Conservation (phyloP, 2,888 invertebrate species). For the Leptinotarsa tumamoca region DNA sequence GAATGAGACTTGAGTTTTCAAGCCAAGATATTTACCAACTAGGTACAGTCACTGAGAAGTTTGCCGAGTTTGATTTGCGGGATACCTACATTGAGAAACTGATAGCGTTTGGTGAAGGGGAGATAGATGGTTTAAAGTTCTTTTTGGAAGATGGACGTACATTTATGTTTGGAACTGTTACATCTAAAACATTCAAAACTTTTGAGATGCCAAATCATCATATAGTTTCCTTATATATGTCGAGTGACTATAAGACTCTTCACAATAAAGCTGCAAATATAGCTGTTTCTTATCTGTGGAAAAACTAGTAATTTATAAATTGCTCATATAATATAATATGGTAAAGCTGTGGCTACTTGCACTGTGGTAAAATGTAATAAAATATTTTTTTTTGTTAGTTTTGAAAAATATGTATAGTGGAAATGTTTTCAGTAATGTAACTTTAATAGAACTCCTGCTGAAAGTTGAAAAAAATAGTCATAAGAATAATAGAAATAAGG, state of each 20-base stretch:
- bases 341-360: no score
- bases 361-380: no score
- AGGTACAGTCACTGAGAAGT: slow-evolving; percentile 9
- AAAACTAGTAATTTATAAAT: neutral
- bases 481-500: no score
- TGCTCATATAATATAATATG: no score
- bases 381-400: no score
- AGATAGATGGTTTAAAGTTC: slow-evolving; percentile 17
- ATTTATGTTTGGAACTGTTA: slow-evolving; percentile 1
- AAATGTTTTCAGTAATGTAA: no score
- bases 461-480: no score
- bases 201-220: slow-evolving; percentile 24
- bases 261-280: slow-evolving; percentile 27
- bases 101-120: slow-evolving; percentile 16
- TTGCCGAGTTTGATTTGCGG: slow-evolving; percentile 7
- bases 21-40: slow-evolving; percentile 6
- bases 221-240: slow-evolving; percentile 26
- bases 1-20: neutral
- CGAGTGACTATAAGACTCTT: slow-evolving; percentile 16
- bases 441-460: no score
- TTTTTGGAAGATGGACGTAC: slow-evolving; percentile 2
- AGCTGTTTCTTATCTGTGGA: slow-evolving; percentile 29
- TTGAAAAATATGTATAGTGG: no score
- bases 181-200: slow-evolving; percentile 4
- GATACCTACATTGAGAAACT: slow-evolving; percentile 5